Conservation (phyloP, 2,797 vertebrate species). For the Acanthis flammea region DNA sequence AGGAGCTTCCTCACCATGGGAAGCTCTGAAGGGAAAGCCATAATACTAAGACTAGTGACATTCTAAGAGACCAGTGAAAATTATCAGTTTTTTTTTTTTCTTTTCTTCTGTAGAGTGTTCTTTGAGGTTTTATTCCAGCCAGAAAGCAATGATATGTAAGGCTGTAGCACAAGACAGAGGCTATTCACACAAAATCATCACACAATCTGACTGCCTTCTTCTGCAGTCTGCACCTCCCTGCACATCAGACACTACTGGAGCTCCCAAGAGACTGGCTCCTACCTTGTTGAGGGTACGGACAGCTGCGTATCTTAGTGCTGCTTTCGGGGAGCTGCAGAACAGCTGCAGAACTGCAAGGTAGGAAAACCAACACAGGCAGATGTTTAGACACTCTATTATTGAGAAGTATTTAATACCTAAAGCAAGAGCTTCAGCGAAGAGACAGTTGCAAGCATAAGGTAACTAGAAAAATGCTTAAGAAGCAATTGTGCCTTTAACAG, state of each 20-base stretch:
- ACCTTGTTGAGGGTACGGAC: conserved; percentile 86
- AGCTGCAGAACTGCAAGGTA: conserved; percentile 77
- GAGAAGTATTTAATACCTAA: not conserved
- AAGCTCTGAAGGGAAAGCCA: not conserved
- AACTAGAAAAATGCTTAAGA: not conserved
- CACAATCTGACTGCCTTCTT: not conserved
- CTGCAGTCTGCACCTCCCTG: not conserved
- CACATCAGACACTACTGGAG: not conserved
- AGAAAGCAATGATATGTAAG: not conserved
- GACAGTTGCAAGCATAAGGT: not conserved
- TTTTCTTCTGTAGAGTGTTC: not conserved
- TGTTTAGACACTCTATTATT: not conserved
- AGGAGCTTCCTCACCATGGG: not conserved
- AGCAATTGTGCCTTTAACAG: not conserved
- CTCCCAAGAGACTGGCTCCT: not conserved
- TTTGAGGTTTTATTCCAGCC: not conserved
- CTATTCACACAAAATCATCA: not conserved
- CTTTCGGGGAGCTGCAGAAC: conserved; percentile 83
- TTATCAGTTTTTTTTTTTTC: not conserved
- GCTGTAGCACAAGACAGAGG: not conserved
- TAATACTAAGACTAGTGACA: not conserved
- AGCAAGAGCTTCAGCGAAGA: not conserved
- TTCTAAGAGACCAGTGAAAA: not conserved
- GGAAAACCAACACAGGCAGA: not conserved
- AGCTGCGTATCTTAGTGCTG: conserved; percentile 79